Base-by-base conservation (phyloP, 2,888 invertebrate genomes). In the Cerastis rubricosa region DNA sequence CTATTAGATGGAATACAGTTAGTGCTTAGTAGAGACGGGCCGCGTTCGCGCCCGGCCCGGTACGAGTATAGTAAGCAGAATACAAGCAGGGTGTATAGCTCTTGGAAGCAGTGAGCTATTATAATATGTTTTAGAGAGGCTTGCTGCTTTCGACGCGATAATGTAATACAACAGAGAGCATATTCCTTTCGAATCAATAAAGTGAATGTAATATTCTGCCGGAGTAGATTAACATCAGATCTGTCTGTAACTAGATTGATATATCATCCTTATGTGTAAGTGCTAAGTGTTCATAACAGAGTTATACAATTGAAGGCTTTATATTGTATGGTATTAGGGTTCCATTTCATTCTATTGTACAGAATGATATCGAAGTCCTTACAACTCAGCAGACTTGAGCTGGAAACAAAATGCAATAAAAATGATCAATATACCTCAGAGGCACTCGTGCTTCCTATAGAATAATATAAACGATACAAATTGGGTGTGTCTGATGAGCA, bases 41-140 rank as follows among this genome's bases (percentile, higher is more conserved):
- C 29, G 83, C 61, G 66, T 66, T 57, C 49, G 57, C 63, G 89
- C 89, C 85, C 88, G 84, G 84, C 83, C 88, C 85, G 88, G 84
- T 86, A 88, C 88, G 87, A 88, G 90, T 87, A 87, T 89, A 89
- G 89, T 91, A 88, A 89, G 91, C 92, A 92, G 92, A 93, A 93
- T 92, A 89, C 80, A 81, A 84, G 88, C 89, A 91, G 93, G 91
- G 90, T 90, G 89, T 93, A 93, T 93, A 88, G 86, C 95, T 94
- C 95, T 95, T 92, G 92, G 92, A 93, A 92, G 94, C 93, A 92
- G 94, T 92, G 91, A 90, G 95, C 94, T 94, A 94, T 93, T 96
- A 95, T 94, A 95, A 96, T 96, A 96, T 96, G 96, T 96, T 96
- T 93, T 93, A 95, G 96, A 95, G 96, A 95, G 91, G 96, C 94